Base-by-base conservation (phyloP, 2,113 vertebrate genomes). In the Tetraodon nigroviridis region DNA sequence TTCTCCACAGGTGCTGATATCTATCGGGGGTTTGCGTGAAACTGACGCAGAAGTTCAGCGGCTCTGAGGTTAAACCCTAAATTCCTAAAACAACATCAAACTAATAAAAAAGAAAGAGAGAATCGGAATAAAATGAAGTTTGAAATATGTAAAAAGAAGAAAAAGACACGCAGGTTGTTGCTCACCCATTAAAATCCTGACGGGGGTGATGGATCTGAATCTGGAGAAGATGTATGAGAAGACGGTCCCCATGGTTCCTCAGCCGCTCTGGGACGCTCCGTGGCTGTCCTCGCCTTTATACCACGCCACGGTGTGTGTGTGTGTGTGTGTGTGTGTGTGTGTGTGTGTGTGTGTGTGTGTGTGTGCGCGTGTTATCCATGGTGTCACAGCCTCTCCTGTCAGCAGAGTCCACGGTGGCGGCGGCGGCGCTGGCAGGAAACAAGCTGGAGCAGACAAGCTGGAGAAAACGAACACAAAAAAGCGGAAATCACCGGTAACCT, bases 161-260 rank as follows among this genome's bases (percentile, higher is more conserved):
- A 37, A 37, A 2, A 37, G 1, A 37, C 1, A 37, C 6, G 6
- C 32, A 12, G 12, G 32, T 37, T 37, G 2, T 11, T n/a, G 5
- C 32, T 84, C n/a, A 81, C 79, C 82, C 82, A 84, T 84, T 0
- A 84, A 13, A 6, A 84, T 82, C 68, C 79, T 41, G 57, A 81
- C 73, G 0, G 79, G 76, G 2, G 10, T 73, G 50, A 61, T 75
- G 19, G 62, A 49, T 62, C 8, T 46, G 74, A 82, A 11, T 0
- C 69, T 60, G 65, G 74, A 78, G 57, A 81, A 66, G 14, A 84
- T 2, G 7, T 61, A 57, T 2, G 82, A 84, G 41, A 84, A 13
- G 76, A 79, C 60, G 65, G 48, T 29, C 8, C 76, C 82, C 82
- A 84, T 84, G 16, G 42, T 24, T 16, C 59, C 52, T 17, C 15